Percentiles rank a stretch among this genome's conserved stretches.
Conservation (phyloP, 2,888 invertebrate genomes). For the Thyatira batis region DNA sequence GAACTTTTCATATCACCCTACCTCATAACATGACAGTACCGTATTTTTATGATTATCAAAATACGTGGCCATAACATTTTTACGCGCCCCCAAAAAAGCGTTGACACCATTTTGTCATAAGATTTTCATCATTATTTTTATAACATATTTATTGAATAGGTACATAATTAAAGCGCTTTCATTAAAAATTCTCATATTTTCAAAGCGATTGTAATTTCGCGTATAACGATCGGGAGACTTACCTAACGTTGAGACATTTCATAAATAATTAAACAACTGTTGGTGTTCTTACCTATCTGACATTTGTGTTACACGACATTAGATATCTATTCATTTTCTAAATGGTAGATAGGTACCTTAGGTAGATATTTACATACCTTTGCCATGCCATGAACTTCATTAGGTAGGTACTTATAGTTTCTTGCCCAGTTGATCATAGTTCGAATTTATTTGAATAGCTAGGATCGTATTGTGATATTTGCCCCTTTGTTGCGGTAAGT, state of each 20-base stretch:
- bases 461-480: no score
- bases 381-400: neutral
- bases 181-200: conserved; percentile 1
- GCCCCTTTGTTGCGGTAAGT: no score
- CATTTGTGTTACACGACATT: neutral
- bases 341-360: neutral
- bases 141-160: neutral
- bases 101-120: neutral
- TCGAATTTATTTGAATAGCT: no score
- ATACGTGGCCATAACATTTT: neutral
- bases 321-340: neutral
- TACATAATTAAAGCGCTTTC: neutral
- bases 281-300: conserved; percentile 9
- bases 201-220: conserved; percentile 10
- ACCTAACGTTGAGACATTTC: conserved; percentile 8
- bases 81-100: neutral
- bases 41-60: neutral
- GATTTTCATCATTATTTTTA: neutral
- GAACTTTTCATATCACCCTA: neutral
- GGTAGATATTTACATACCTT: neutral
- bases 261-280: conserved; percentile 15
- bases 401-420: no score
- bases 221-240: conserved; percentile 7
- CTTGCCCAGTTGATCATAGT: no score
- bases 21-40: neutral